Base-by-base conservation (phyloP, 2,888 invertebrate genomes). In the Ctena decussata region DNA sequence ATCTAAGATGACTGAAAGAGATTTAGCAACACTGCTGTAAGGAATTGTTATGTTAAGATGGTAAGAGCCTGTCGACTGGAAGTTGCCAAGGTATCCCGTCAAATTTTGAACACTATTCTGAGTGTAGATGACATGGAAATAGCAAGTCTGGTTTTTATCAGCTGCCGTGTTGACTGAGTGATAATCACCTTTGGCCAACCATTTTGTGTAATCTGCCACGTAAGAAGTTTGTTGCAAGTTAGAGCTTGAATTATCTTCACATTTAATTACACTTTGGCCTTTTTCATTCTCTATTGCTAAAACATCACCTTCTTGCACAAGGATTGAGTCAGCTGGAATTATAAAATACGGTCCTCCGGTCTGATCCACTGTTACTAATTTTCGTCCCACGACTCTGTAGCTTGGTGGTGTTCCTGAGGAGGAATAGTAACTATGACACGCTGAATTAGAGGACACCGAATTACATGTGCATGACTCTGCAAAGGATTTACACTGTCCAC, bases 401-500 rank as follows among this genome's bases (percentile, higher is more conserved):
- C 73, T 65, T 44, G 92, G 91, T 12, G 69, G 27, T 15, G 53
- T 71, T 1, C 86, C 90, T 12, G 49, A 65, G 0, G 86, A 88
- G 41, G n/a, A 32, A 71, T 75, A 71, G 53, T 12, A 27, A 76
- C 15, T 57, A 57, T 53, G 15, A 3, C 57, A 30, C 5, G 35
- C 18, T 24, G 27, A 30, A 15, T 21, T 65, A 3, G 39, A 53
- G 0, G 70, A 35, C 49, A 82, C 78, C 0, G 88, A 84, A 44
- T 79, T 81, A 82, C 93, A 94, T 41, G 89, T 91, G 84, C 93
- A 93, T 6, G 92, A 85, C 27, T 89, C 80, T 39, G 87, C 78
- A 11, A 86, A 76, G 30, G 77, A 69, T 70, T 87, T 85, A 82
- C 92, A 93, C 18, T 88, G 65, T 35, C 86, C 57, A 21, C 84